Percentiles rank a stretch among this genome's conserved stretches.
phyloP scores from a whole-genome alignment of 2,888 invertebrate species.

The Brachyptera putata region DNA sequence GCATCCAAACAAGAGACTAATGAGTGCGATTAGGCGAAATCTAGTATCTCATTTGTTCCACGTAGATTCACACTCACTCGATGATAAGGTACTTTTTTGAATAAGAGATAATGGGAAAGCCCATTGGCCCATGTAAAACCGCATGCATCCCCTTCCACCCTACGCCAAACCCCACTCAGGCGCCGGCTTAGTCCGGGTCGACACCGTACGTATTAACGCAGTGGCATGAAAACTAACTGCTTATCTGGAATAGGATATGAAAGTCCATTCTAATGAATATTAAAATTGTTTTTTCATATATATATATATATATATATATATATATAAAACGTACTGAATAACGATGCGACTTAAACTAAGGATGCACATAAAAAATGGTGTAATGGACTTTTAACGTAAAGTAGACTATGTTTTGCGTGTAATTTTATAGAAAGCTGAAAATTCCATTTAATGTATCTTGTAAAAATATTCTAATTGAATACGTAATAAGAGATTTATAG shows the following conservation, averaged over 20 bases:
- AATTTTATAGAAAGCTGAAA: too few relatives aligned
- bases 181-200: not conserved
- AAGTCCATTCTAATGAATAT: slow-evolving; percentile 20
- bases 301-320: too few relatives aligned
- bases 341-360: not conserved
- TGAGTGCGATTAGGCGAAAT: slow-evolving; percentile 21
- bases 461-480: too few relatives aligned
- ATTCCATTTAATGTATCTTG: too few relatives aligned
- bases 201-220: slow-evolving; percentile 6
- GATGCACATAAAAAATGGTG: not conserved
- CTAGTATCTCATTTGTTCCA: slow-evolving; percentile 31
- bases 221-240: slow-evolving; percentile 22
- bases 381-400: not conserved
- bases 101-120: slow-evolving; percentile 31
- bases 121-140: slow-evolving; percentile 26
- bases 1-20: slow-evolving; percentile 1
- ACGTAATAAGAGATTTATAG: too few relatives aligned
- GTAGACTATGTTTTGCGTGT: not conserved
- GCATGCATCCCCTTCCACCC: not conserved
- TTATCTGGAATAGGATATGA: slow-evolving; percentile 10
- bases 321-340: slow-evolving; percentile 6
- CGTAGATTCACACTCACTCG: slow-evolving; percentile 24
- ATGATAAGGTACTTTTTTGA: slow-evolving; percentile 31
- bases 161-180: not conserved
- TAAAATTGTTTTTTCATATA: slow-evolving; percentile 15